Conservation (phyloP, 2,113 vertebrate species). For the Centrocercus urophasianus region DNA sequence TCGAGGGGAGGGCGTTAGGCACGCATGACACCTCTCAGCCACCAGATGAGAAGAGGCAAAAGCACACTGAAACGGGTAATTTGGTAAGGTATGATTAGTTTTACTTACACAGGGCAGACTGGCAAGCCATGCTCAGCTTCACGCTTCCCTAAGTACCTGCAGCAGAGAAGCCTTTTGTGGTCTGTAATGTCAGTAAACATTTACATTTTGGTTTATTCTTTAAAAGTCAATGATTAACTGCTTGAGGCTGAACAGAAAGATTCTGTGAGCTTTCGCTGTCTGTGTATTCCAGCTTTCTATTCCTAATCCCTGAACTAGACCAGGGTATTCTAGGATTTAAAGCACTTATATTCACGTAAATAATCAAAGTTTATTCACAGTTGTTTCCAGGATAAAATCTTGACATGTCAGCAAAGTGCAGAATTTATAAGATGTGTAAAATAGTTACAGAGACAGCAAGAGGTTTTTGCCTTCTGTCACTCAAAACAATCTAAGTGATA, state of each 20-base stretch:
- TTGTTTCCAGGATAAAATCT: neutral
- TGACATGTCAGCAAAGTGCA: neutral
- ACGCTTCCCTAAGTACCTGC: neutral
- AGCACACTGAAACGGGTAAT: constrained; percentile 29
- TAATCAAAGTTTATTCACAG: neutral
- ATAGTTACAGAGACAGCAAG: neutral
- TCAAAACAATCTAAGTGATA: neutral
- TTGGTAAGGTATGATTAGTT: constrained; percentile 40
- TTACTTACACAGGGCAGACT: constrained; percentile 18
- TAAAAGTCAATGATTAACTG: neutral
- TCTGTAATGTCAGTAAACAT: neutral
- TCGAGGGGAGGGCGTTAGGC: neutral
- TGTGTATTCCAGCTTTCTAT: neutral
- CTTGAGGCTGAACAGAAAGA: neutral
- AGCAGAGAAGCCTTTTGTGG: neutral
- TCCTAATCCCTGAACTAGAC: neutral
- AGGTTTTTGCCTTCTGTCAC: neutral
- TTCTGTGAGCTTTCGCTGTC: neutral
- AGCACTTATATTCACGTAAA: neutral
- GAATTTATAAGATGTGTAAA: neutral
- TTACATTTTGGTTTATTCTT: neutral
- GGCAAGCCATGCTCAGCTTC: neutral
- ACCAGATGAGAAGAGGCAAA: neutral
- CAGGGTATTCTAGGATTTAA: neutral
- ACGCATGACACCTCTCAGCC: neutral